Evolutionary conservation across 1,140 invertebrate genomes (phyloP).

Genomic region (Magallana angulata): DNA sequence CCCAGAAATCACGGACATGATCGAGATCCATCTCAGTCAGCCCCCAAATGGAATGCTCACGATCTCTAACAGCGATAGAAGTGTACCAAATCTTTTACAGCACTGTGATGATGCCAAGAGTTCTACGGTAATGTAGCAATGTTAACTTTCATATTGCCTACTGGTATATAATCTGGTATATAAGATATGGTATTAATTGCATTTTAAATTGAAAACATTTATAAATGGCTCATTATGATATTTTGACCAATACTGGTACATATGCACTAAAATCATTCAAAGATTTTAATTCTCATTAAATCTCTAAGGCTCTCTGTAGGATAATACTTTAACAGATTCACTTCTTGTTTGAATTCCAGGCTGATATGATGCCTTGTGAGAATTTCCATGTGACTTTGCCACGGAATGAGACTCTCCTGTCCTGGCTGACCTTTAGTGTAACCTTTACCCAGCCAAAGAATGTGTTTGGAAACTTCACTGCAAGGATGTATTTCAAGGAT

Average conservation of each 20-base stretch:
- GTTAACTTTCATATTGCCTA: too few relatives aligned
- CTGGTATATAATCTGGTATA: too few relatives aligned
- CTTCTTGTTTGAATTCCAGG: constrained; percentile 14
- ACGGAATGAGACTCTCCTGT: constrained; percentile 2
- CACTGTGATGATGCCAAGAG: not conserved
- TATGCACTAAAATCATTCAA: too few relatives aligned
- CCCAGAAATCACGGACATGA: not conserved
- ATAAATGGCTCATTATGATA: too few relatives aligned
- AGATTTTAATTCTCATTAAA: too few relatives aligned
- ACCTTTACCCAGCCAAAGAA: constrained; percentile 26
- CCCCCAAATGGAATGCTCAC: not conserved
- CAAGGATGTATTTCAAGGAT: constrained; percentile 48
- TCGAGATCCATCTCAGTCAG: not conserved
- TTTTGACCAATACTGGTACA: too few relatives aligned
- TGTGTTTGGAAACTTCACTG: constrained; percentile 38
- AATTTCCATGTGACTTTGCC: constrained; percentile 35
- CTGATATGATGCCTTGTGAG: constrained; percentile 41
- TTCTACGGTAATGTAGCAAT: not conserved
- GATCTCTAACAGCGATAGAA: not conserved
- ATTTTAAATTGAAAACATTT: too few relatives aligned
- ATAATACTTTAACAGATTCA: too few relatives aligned
- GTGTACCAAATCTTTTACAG: not conserved
- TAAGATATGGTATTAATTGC: too few relatives aligned
- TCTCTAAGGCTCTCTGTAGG: too few relatives aligned
- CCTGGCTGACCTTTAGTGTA: constrained; percentile 41